Base-by-base conservation (phyloP, 2,113 vertebrate genomes). In the Zosterops japonicus region DNA sequence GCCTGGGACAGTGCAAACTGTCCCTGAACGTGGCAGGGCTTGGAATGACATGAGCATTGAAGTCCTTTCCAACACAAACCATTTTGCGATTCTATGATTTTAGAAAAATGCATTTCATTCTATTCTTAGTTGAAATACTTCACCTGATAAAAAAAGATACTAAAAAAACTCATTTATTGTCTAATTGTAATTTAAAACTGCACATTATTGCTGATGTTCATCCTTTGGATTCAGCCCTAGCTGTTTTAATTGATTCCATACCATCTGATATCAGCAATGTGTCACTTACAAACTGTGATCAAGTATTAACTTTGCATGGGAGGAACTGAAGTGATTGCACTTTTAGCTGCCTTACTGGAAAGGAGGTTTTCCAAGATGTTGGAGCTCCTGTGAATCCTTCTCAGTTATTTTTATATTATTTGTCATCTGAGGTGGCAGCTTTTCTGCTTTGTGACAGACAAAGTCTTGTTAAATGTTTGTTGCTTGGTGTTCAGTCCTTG, bases 1-100 rank as follows among this genome's bases (percentile, higher is more conserved):
- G 0, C 27, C 36, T 74, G 68, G 68, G 6, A 0, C 2, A 12
- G 60, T 59, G 68, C 3, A 67, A 59, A 5, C 1, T 67, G 33
- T 67, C 23, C 20, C 52, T 81, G 60, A 9, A 4, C 19, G 9
- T 44, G 36, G 19, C 55, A 78, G 47, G 55, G 35, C 6, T 2
- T 44, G 36, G 17, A 57, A 50, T 44, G 35, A 6, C 3, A 27
- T 18, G 24, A 35, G 8, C 39, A 68, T 68, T 68, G 29, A 68
- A 11, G 7, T 61, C 6, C 17, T 49, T 53, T 53, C 52, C 69
- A 75, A 22, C 20, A 8, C 39, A 60, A 53, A 60, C 28, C 11
- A 35, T 50, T 65, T 53, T 67, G 33, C 28, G 36, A 59, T 89
- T 50, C 33, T 35, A 0, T 61, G 21, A 35, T 75, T 91, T 76